phyloP scores from a whole-genome alignment of 2,113 vertebrate species.

The Leiothrix lutea region DNA sequence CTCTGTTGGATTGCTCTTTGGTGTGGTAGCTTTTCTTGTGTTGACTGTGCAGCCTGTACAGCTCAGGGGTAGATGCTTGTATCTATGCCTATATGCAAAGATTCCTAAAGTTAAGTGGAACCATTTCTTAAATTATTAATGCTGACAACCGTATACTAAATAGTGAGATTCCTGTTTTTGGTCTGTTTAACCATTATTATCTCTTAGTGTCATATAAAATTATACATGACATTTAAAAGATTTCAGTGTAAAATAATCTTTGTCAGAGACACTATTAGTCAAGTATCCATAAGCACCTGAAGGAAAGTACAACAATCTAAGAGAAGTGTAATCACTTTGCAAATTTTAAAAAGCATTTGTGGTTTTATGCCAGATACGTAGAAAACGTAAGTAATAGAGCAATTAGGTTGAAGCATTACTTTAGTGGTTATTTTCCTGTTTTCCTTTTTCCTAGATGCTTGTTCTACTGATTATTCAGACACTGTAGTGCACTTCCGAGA shows the following conservation, averaged over 20 bases:
- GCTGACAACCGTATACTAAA: not conserved
- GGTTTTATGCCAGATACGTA: not conserved
- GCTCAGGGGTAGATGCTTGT: not conserved
- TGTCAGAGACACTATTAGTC: not conserved
- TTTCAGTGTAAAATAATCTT: not conserved
- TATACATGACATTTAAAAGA: not conserved
- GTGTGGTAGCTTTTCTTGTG: not conserved
- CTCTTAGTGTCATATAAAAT: not conserved
- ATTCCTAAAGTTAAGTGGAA: not conserved
- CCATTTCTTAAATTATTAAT: not conserved
- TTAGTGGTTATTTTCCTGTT: not conserved
- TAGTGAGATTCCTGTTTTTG: not conserved
- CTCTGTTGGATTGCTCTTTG: not conserved
- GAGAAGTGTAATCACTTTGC: not conserved
- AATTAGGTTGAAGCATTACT: not conserved
- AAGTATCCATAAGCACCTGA: not conserved
- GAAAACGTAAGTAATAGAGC: not conserved
- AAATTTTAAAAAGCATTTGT: not conserved
- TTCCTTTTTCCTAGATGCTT: not conserved
- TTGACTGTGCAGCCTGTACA: not conserved
- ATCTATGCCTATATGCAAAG: not conserved
- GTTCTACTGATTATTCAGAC: not conserved
- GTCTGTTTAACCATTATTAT: not conserved
- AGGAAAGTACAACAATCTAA: not conserved
- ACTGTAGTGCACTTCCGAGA: not conserved